Conservation (phyloP, 2,113 vertebrate genomes). For the Bos indicus region DNA sequence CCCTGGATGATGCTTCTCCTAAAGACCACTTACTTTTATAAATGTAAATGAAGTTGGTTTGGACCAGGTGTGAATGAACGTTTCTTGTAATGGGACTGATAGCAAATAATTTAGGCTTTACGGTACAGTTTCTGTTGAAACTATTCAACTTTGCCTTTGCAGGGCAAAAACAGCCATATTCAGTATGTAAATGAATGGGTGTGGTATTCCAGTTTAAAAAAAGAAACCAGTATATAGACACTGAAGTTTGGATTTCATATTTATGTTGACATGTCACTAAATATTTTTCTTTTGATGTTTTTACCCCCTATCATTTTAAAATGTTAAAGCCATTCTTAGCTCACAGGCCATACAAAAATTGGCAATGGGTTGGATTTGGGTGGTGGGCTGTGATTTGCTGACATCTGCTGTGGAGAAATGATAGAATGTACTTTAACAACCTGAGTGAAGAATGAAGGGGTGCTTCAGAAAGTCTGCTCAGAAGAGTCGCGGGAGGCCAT, state of each 20-base stretch:
- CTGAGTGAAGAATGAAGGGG: too few species aligned
- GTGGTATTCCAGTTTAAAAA: neutral
- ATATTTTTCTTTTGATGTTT: neutral
- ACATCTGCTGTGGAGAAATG: neutral
- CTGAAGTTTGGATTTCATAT: neutral
- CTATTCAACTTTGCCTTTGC: fast-evolving
- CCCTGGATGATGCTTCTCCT: neutral
- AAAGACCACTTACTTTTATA: neutral
- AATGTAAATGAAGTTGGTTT: neutral
- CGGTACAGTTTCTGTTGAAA: neutral
- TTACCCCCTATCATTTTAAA: neutral
- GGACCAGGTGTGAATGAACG: neutral
- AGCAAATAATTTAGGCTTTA: neutral
- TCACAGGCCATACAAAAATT: neutral
- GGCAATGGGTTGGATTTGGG: neutral
- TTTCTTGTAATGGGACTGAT: neutral
- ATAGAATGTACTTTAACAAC: neutral
- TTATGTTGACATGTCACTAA: neutral
- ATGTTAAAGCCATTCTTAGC: neutral
- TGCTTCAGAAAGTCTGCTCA: neutral
- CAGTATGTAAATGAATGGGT: neutral
- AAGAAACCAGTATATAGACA: neutral
- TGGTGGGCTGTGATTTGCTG: neutral
- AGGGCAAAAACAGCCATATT: neutral
- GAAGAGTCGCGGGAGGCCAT: neutral